Evolutionary conservation across 2,113 vertebrate species (phyloP).

Genomic region (Dolichallabes microphthalmus): DNA sequence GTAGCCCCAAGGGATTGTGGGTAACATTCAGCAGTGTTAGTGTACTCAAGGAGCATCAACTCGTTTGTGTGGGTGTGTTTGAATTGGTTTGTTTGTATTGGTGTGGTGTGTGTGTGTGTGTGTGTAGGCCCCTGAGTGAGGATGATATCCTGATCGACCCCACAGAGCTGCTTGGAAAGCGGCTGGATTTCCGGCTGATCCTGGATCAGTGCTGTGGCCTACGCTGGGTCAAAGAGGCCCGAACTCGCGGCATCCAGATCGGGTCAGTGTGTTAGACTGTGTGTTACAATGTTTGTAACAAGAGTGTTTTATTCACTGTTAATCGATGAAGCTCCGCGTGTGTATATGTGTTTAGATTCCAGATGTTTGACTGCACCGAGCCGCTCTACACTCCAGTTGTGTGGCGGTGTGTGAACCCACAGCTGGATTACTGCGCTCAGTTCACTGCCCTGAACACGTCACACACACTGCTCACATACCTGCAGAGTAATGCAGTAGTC

Average conservation of each 20-base stretch:
- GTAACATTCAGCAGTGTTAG: conserved; percentile 43
- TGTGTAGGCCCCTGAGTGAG: conserved; percentile 71
- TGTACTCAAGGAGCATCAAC: background rate
- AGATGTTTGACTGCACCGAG: conserved; percentile 74
- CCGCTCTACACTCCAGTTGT: conserved; percentile 76
- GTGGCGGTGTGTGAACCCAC: conserved; percentile 80
- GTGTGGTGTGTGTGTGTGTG: background rate
- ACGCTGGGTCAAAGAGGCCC: conserved; percentile 79
- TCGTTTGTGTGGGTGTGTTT: conserved; percentile 1
- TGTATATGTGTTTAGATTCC: conserved; percentile 69
- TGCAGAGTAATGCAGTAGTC: conserved; percentile 84
- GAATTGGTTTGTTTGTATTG: background rate
- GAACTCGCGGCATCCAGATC: conserved; percentile 78
- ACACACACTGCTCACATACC: conserved; percentile 76
- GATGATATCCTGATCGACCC: conserved; percentile 83
- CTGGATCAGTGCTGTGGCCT: conserved; percentile 78
- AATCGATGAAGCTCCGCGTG: background rate
- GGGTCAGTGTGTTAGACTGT: conserved; percentile 66
- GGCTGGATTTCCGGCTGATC: conserved; percentile 81
- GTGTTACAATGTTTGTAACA: background rate
- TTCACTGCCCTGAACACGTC: conserved; percentile 75
- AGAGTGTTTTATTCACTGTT: background rate
- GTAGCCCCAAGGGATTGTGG: conserved; percentile 77
- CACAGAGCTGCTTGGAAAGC: conserved; percentile 77
- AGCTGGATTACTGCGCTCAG: conserved; percentile 76